Evolutionary conservation across 2,113 vertebrate genomes (phyloP).

Genomic region (Stigmatopora argus): DNA sequence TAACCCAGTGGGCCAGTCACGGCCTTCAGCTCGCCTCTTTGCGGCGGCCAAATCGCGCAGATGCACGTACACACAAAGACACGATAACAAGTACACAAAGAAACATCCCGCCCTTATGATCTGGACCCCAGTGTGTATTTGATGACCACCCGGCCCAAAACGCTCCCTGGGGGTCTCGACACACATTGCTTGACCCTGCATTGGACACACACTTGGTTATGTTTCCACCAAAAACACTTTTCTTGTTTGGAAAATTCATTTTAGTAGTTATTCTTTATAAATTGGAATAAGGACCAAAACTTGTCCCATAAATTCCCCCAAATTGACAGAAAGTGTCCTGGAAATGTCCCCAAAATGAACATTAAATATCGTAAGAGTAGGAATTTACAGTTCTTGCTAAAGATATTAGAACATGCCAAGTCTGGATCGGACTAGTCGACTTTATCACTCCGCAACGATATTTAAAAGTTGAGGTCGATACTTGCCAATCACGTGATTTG

Average conservation of each 20-base stretch:
- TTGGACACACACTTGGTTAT: slow-evolving; percentile 25
- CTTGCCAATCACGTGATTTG: neutral
- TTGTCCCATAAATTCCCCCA: no score
- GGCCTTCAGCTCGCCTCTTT: slow-evolving; percentile 49
- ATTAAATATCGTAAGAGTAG: no score
- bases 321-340: no score
- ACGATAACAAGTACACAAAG: slow-evolving; percentile 24
- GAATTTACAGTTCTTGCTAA: no score
- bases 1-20: slow-evolving; percentile 59
- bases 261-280: no score
- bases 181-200: slow-evolving; percentile 33
- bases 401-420: no score
- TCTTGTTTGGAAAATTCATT: neutral
- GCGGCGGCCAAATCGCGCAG: slow-evolving; percentile 30
- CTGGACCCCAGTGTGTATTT: slow-evolving; percentile 58
- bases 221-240: neutral
- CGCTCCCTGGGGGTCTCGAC: slow-evolving; percentile 26
- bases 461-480: neutral
- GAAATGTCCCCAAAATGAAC: no score
- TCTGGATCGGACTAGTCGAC: no score
- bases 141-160: slow-evolving; percentile 36
- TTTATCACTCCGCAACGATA: no score
- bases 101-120: slow-evolving; percentile 39
- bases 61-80: slow-evolving; percentile 21
- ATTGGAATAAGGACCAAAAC: no score